Base-by-base conservation (phyloP, 1,140 invertebrate species). In the Euwallacea similis region DNA sequence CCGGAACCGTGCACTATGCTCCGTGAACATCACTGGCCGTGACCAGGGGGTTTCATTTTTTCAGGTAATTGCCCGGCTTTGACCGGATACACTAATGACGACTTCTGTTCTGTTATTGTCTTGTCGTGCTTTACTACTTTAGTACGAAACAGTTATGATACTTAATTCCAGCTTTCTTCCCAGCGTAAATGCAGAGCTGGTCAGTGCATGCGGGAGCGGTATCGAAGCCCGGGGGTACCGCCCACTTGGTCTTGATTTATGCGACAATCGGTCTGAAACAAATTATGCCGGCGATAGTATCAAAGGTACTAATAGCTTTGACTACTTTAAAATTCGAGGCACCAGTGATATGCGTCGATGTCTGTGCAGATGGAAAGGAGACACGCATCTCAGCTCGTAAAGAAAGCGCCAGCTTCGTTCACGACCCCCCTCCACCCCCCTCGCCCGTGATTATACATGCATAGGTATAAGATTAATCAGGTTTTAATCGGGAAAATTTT, bases 1-100 rank as follows among this genome's bases (percentile, higher is more conserved):
- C 65, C 65, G 65, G 65, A 67, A 67, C 53, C 65, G 65, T 67
- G 65, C 65, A 67, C 65, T 67, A 67, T 67, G 65, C 65, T 67
- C 65, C 65, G 55, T 58, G 65, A 65, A 65, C 63, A 65, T 65
- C 63, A 58, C n/a, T 58, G 55, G 55, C 55, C 55, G 55, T 58
- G 21, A 58, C 55, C 55, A 50, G 42, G 47, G 42, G 47, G 16
- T 54, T 65, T 65, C n/a, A 42, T 65, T 55, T 65, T 65, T 65
- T 65, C 59, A 61, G 59, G 59, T 61, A 61, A 61, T 61, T 61
- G 59, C 59, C 42, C 59, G 59, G 59, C 59, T 61, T 43, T 61
- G 59, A 61, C 59, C 59, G 59, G 59, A 61, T 61, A 21, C 42
- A 11, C 59, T 61, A 61, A 61, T 43, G 59, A 43, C 59, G 21